phyloP scores from a whole-genome alignment of 2,797 vertebrate species.

The Cirrhinus molitorella region DNA sequence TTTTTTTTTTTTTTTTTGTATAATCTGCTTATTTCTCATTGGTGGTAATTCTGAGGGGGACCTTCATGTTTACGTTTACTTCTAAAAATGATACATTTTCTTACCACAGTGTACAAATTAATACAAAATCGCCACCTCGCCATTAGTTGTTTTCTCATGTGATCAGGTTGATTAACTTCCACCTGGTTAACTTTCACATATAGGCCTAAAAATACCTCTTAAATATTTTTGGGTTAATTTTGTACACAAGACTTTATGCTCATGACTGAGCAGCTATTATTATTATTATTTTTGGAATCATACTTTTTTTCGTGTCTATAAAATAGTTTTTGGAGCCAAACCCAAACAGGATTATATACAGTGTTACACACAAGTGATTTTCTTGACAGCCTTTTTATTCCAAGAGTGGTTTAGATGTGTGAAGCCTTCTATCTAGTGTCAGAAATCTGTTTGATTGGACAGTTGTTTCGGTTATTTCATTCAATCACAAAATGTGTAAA shows the following conservation, averaged over 20 bases:
- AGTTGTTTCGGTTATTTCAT: not conserved
- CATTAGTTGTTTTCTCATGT: not conserved
- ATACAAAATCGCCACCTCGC: not conserved
- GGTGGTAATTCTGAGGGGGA: not conserved
- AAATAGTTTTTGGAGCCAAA: too few species aligned
- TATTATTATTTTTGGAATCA: too few species aligned
- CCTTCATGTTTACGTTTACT: not conserved
- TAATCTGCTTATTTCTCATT: not conserved
- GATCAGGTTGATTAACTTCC: not conserved
- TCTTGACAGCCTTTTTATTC: too few species aligned
- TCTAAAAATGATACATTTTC: not conserved
- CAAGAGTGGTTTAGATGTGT: not conserved
- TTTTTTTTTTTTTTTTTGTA: not conserved
- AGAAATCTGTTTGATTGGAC: not conserved
- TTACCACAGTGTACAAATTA: not conserved
- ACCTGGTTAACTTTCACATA: not conserved
- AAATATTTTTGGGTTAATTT: not conserved
- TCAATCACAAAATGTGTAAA: not conserved
- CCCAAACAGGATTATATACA: too few species aligned
- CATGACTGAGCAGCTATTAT: not conserved
- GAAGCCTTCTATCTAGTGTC: not conserved
- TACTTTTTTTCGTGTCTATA: not conserved
- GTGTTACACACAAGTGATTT: too few species aligned
- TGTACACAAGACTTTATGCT: not conserved
- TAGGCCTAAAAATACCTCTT: not conserved